Conservation (phyloP, 1,140 invertebrate genomes). For the Aphelinus atriplicis region DNA sequence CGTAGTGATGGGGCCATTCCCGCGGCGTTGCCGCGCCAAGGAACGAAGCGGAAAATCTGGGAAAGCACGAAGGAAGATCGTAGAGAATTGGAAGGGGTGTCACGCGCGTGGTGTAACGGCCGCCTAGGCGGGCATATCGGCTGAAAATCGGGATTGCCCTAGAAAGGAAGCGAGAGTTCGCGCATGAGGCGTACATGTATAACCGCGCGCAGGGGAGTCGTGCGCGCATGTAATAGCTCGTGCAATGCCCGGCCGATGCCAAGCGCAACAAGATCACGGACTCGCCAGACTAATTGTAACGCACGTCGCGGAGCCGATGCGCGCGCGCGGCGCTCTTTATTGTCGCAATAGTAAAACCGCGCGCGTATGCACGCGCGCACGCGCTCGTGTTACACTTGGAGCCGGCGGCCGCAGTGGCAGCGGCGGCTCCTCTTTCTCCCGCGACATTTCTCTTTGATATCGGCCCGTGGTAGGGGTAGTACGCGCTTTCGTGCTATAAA, state of each 20-base stretch:
- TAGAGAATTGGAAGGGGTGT: no score
- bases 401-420: no score
- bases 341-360: conserved; percentile 13
- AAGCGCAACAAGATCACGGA: background rate
- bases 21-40: no score
- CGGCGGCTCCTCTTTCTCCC: background rate
- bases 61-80: no score
- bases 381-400: background rate
- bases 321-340: background rate
- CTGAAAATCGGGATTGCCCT: background rate
- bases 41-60: no score
- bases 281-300: conserved; percentile 12
- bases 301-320: background rate
- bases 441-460: conserved; percentile 11
- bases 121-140: no score
- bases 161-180: background rate
- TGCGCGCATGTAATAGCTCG: background rate
- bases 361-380: background rate
- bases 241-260: no score
- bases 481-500: conserved; percentile 1
- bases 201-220: background rate
- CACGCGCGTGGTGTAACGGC: no score
- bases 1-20: no score
- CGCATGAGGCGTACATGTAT: background rate
- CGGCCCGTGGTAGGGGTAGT: background rate